Base-by-base conservation (phyloP, 2,888 invertebrate species). In the Branchellion lobata region DNA sequence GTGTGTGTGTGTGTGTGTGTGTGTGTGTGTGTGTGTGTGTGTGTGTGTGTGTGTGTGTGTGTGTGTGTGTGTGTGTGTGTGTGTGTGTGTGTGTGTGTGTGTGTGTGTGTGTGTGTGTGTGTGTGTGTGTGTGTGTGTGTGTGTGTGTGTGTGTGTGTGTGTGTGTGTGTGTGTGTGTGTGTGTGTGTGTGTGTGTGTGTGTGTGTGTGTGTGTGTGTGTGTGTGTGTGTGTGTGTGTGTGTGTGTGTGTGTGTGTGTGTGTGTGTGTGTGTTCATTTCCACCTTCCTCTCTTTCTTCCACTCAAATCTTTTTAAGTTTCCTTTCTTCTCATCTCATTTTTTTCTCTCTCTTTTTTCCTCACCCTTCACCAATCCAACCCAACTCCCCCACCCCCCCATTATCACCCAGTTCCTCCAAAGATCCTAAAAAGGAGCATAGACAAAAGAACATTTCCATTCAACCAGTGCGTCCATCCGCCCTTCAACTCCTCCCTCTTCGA, bases 181-280 rank as follows among this genome's bases (percentile, higher is more conserved):
- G 34, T 57, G 73, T 72, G 57, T 73, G 73, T 73, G 57, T 73
- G 61, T 79, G 57, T 73, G 36, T 79, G 61, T 79, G 61, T 73
- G 34, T 73, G 24, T 79, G 61, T 73, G 34, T 79, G 24, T 73
- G 34, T 77, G 40, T 33, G 21, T 77, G 24, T 61, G 34, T 53
- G 36, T 73, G 61, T 53, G 61, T 57, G 34, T 73, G 73, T 79
- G 34, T 73, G 73, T 79, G 57, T 57, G 61, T 73, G 34, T 57
- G 73, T 72, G 57, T 73, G 73, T 73, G 57, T 73, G 61, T 79
- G 57, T 73, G 36, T 79, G 61, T 79, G 61, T 73, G 34, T 73
- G 24, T 79, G 47, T 47, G 47, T 47, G 47, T 47, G 47, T 47
- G 47, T 47, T n/a, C n/a, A n/a, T n/a, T n/a, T n/a, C n/a, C n/a